These are phyloP conservation scores for Camelus bactrianus DNA, from an alignment of 2,113 vertebrate genomes.

Conservation along the genomic window DNA sequence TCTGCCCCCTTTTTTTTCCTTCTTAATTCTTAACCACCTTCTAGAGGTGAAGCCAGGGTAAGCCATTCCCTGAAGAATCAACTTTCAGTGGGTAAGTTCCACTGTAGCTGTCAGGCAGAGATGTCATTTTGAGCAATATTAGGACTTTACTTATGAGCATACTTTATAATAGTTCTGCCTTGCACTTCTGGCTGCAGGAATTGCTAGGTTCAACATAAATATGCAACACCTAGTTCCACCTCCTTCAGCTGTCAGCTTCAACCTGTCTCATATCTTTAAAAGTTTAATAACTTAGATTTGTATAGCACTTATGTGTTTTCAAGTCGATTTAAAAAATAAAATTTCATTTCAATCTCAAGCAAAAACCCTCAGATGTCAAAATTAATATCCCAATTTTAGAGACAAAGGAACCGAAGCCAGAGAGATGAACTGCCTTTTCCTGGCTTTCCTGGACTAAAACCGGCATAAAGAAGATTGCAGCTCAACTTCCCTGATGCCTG, in stretches of 20 bases:
- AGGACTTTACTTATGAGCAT: background rate
- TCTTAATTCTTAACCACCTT: background rate
- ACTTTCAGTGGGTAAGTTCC: background rate
- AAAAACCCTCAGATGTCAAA: constrained; percentile 53
- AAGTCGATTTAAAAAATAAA: constrained; percentile 56
- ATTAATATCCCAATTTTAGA: constrained; percentile 56
- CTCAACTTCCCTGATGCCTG: background rate
- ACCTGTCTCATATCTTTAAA: constrained; percentile 25
- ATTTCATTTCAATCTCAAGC: constrained; percentile 64
- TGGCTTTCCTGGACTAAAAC: background rate
- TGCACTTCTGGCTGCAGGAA: background rate
- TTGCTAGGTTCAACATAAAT: constrained; percentile 36
- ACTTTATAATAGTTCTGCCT: constrained; percentile 6
- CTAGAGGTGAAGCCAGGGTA: background rate
- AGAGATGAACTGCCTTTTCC: background rate
- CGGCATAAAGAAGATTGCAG: background rate
- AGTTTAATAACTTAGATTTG: constrained; percentile 61
- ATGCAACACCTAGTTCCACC: background rate
- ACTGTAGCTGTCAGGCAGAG: background rate
- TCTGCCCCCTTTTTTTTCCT: background rate
- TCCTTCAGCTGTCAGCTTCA: background rate
- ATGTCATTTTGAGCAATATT: background rate
- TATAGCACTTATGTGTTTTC: constrained; percentile 48
- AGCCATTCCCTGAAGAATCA: background rate
- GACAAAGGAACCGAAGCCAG: background rate